Evolutionary conservation across 1,140 invertebrate genomes (phyloP).

Genomic region (Trichoplusia ni): DNA sequence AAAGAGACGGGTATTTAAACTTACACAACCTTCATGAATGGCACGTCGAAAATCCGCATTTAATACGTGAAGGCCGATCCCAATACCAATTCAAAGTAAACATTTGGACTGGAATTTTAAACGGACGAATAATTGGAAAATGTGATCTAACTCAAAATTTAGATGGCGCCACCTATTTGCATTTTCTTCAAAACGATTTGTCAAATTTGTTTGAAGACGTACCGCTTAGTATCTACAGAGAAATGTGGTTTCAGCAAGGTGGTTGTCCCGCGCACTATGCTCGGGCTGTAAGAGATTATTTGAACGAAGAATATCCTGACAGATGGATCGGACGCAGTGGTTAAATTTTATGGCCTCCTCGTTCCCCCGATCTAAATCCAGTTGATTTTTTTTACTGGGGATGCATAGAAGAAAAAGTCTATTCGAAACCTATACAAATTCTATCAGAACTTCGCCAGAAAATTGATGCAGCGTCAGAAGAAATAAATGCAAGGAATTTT

Average conservation of each 20-base stretch:
- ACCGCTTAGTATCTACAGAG: conserved; percentile 35
- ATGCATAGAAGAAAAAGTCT: conserved; percentile 36
- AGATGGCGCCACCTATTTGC: conserved; percentile 41
- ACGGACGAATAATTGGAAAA: conserved; percentile 49
- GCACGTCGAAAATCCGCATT: conserved; percentile 40
- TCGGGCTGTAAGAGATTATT: not conserved
- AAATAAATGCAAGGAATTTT: conserved; percentile 32
- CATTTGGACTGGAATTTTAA: conserved; percentile 57
- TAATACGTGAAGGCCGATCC: conserved; percentile 7
- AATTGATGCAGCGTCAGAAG: conserved; percentile 31
- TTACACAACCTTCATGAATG: conserved; percentile 51
- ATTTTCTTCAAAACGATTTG: conserved; percentile 53
- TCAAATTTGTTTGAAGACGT: conserved; percentile 55
- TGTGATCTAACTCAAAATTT: conserved; percentile 46
- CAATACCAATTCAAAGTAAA: conserved; percentile 52
- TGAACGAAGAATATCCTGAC: not conserved
- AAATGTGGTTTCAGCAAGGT: conserved; percentile 41
- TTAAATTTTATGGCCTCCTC: conserved; percentile 31
- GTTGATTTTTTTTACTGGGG: conserved; percentile 42
- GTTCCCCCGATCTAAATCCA: conserved; percentile 32
- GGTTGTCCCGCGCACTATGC: conserved; percentile 9
- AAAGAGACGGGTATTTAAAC: conserved; percentile 48
- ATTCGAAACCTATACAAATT: conserved; percentile 38
- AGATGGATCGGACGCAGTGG: not conserved
- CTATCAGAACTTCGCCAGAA: conserved; percentile 33